Evolutionary conservation across 2,888 invertebrate genomes (phyloP).

Genomic region (Orchesella flavescens): DNA sequence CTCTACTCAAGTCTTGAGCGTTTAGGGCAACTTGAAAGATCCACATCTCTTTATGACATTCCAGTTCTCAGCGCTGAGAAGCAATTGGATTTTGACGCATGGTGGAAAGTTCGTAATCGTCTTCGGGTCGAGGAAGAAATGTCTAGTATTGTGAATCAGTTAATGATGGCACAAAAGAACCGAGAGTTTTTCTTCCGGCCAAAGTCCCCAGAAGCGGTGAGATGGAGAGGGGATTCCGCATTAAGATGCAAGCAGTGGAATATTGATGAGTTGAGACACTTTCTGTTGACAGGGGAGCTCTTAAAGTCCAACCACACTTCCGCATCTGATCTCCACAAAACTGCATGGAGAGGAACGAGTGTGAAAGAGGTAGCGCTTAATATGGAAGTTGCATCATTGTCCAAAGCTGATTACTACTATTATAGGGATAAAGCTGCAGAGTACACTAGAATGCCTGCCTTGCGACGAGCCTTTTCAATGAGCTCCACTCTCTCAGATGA

Average conservation of each 20-base stretch:
- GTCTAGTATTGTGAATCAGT: slow-evolving; percentile 83
- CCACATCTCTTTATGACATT: slow-evolving; percentile 73
- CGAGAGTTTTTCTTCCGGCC: slow-evolving; percentile 89
- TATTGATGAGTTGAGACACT: slow-evolving; percentile 84
- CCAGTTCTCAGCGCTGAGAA: slow-evolving; percentile 84
- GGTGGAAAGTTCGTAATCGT: slow-evolving; percentile 86
- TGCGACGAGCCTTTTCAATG: slow-evolving; percentile 72
- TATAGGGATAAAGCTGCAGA: slow-evolving; percentile 62
- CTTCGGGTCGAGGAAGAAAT: slow-evolving; percentile 89
- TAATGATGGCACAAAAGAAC: slow-evolving; percentile 85
- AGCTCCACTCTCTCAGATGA: slow-evolving; percentile 70
- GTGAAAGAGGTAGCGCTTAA: slow-evolving; percentile 86
- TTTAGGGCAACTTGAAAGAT: slow-evolving; percentile 86
- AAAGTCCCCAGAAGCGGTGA: slow-evolving; percentile 82
- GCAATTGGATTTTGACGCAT: slow-evolving; percentile 89
- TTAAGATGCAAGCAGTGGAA: slow-evolving; percentile 88
- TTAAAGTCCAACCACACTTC: slow-evolving; percentile 48
- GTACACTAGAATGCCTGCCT: slow-evolving; percentile 65
- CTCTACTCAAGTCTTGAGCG: slow-evolving; percentile 90
- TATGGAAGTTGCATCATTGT: slow-evolving; percentile 77
- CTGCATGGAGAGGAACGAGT: slow-evolving; percentile 88
- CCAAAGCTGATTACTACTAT: slow-evolving; percentile 74
- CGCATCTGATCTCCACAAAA: slow-evolving; percentile 81
- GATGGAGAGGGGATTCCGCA: slow-evolving; percentile 87
- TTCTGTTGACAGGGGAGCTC: slow-evolving; percentile 60